These are phyloP conservation scores for Threskiornis aethiopicus DNA, from an alignment of 2,797 vertebrate genomes.

Conservation along the genomic window DNA sequence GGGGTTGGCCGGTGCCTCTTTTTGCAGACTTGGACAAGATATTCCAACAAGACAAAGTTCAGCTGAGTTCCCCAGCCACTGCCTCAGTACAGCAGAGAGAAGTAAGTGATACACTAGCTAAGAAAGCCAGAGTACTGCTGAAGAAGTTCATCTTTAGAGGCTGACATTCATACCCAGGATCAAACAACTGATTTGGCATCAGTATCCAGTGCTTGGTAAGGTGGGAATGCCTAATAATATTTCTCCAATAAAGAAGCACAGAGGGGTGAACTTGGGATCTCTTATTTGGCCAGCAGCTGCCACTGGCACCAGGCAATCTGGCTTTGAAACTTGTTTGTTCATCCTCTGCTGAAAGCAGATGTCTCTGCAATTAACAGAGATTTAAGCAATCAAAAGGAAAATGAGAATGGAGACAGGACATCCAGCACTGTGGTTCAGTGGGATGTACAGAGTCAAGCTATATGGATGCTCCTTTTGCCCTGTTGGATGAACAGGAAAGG, in stretches of 20 bases:
- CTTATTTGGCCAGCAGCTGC: slow-evolving; percentile 9
- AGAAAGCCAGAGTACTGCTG: background rate
- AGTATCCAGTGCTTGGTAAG: background rate
- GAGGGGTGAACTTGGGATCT: background rate
- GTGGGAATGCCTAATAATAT: background rate
- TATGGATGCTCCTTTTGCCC: background rate
- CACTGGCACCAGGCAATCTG: background rate
- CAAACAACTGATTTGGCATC: background rate
- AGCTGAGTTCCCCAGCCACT: background rate
- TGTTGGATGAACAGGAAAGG: background rate
- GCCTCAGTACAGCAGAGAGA: background rate
- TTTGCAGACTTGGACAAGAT: background rate
- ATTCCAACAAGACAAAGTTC: background rate
- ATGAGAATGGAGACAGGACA: background rate
- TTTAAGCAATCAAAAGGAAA: background rate
- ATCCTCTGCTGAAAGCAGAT: slow-evolving; percentile 16
- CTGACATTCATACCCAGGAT: background rate
- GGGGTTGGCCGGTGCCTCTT: background rate
- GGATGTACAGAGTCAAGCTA: background rate
- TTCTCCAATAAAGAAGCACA: background rate
- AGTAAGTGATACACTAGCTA: background rate
- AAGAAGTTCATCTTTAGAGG: background rate
- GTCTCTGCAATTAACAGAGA: background rate
- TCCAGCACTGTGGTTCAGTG: background rate
- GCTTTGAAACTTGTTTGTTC: background rate